These are phyloP conservation scores for Coranthus polyacanthus DNA, from an alignment of 2,797 vertebrate species.

Conservation along the genomic window DNA sequence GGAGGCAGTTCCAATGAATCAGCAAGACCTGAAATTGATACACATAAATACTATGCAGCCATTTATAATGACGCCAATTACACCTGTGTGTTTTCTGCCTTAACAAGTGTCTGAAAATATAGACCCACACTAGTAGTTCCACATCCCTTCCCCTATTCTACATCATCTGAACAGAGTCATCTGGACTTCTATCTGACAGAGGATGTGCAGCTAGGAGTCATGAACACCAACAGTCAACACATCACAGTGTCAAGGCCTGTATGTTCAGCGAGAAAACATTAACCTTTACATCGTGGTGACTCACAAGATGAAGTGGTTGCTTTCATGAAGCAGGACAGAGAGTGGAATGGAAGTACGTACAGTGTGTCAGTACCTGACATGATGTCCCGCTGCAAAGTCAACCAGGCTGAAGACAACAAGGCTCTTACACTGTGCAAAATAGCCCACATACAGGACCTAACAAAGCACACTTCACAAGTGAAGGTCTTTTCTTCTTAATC, in stretches of 20 bases:
- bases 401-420: not conserved
- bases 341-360: not conserved
- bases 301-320: not conserved
- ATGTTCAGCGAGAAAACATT: not conserved
- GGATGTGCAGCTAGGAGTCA: no score
- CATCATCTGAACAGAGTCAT: no score
- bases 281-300: not conserved
- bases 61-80: no score
- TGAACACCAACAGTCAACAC: no score
- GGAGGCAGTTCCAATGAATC: no score
- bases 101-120: no score
- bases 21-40: no score
- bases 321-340: not conserved
- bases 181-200: no score
- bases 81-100: no score
- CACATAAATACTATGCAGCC: no score
- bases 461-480: not conserved
- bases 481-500: slow-evolving; percentile 3
- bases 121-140: no score
- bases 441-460: slow-evolving; percentile 9
- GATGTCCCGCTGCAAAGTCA: not conserved
- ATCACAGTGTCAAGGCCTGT: not conserved
- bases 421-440: not conserved
- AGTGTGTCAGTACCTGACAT: slow-evolving; percentile 1
- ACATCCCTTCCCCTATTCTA: no score